A percentile compares a stretch with the other conserved stretches of the same genome.
These are phyloP conservation scores for Eulithis prunata DNA, from an alignment of 2,888 invertebrate species.

Conservation along the genomic window DNA sequence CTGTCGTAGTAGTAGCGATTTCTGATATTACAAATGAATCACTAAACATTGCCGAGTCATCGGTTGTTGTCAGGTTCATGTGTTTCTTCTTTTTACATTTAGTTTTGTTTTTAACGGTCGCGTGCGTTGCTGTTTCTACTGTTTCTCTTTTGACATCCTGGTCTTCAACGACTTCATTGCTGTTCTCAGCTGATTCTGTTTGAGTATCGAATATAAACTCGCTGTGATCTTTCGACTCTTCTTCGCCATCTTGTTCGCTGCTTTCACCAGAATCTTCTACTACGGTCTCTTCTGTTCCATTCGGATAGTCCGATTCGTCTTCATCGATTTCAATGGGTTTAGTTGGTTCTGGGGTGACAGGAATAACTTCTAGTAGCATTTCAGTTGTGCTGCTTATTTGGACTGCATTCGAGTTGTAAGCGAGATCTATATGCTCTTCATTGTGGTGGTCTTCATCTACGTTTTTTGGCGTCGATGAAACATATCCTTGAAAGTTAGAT, in stretches of 20 bases:
- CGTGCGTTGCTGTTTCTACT: conserved; percentile 48
- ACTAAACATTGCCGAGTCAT: conserved; percentile 29
- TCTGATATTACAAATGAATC: conserved; percentile 34
- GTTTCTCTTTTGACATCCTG: conserved; percentile 52
- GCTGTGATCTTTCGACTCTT: conserved; percentile 56
- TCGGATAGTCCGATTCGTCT: conserved; percentile 40
- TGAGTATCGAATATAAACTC: conserved; percentile 63
- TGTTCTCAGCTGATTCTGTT: conserved; percentile 42
- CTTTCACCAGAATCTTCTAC: conserved; percentile 34
- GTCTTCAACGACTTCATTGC: conserved; percentile 48
- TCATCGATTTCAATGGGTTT: conserved; percentile 49
- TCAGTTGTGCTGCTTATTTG: conserved; percentile 38
- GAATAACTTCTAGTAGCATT: conserved; percentile 38
- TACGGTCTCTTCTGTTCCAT: conserved; percentile 30
- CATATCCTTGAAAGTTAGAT: conserved; percentile 75
- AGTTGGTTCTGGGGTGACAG: conserved; percentile 40
- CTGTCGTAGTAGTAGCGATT: conserved; percentile 48
- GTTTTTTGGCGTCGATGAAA: conserved; percentile 56
- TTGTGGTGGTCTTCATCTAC: conserved; percentile 51
- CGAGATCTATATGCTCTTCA: conserved; percentile 55
- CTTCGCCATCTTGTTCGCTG: conserved; percentile 43
- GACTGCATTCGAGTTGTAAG: conserved; percentile 40
- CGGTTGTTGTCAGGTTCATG: conserved; percentile 49
- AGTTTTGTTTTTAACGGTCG: conserved; percentile 64
- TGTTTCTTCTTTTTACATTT: conserved; percentile 77